Conservation (phyloP, 2,888 invertebrate genomes). For the Dolichomitus sp. region DNA sequence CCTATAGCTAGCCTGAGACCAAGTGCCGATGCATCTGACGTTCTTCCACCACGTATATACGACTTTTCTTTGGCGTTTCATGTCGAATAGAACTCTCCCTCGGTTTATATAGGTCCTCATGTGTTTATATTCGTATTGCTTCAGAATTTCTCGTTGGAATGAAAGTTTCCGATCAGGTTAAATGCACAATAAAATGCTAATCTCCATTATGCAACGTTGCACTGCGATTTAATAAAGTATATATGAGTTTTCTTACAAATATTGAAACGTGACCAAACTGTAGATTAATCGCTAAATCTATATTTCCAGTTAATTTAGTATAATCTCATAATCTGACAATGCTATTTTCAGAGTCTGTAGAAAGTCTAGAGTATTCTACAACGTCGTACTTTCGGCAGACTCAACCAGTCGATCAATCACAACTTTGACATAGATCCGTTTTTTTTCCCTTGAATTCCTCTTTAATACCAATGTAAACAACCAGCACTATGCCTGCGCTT, state of each 20-base stretch:
- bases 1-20: constrained; percentile 3
- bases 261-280: not conserved
- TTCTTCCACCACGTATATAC: constrained; percentile 39
- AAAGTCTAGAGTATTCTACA: too few species aligned
- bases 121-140: not conserved
- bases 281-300: too few species aligned
- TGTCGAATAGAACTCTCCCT: constrained; percentile 36
- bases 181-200: constrained; percentile 3
- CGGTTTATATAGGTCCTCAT: constrained; percentile 30
- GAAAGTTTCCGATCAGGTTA: not conserved
- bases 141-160: not conserved
- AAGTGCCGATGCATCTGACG: constrained; percentile 64
- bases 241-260: not conserved
- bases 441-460: too few species aligned
- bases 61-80: constrained; percentile 6
- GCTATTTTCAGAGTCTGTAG: too few species aligned
- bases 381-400: too few species aligned
- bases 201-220: not conserved
- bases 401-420: too few species aligned
- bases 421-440: too few species aligned
- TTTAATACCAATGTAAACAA: too few species aligned
- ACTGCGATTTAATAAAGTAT: not conserved
- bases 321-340: too few species aligned
- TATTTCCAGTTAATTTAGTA: too few species aligned
- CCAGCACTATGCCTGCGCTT: too few species aligned